Evolutionary conservation across 1,140 invertebrate species (phyloP), one percentile per base, ranked within the genome.

Genomic region (Macrostomum lignano): DNA sequence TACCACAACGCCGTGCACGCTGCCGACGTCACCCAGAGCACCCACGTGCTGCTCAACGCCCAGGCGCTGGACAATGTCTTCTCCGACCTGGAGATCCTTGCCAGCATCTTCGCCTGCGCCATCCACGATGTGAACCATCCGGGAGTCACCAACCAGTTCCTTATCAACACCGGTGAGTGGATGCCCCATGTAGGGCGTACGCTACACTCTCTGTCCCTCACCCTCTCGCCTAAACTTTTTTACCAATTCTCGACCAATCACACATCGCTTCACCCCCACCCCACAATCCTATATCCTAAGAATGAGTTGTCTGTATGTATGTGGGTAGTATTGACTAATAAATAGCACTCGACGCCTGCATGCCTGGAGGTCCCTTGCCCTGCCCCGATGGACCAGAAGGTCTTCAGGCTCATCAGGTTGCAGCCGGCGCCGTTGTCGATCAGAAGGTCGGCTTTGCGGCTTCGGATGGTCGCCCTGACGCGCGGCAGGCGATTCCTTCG

Each of bases 121-220:
- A 60, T 65, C 22, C 62, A 64, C 38, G 62, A 64, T 43, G 58
- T 64, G 10, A 62, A 65, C 40, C 62, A 64, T 42, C 62, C 62
- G 4, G 62, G 62, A 14, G 47, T 62, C 7, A 63, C 60, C n/a
- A 64, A 65, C 46, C 60, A 65, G 41, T 64, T 58, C 41, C 46
- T 64, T 17, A 50, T 64, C 21, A 58, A 61, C 37, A 58, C 61
- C 25, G 55, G 58, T 62, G 45, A 40, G 15, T 14, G 13, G n/a
- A 28, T 28, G 15, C 3, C 15, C 9, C 3, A 28, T 28, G 15
- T 28, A 7, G 15, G n/a, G 7, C 10, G 9, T 39, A 19, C 9
- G 11, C n/a, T 31, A 6, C 7, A 5, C 7, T 7, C 13, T 13
- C 13, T 36, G 14, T n/a, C 20, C 31, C 21, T 19, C 13, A 13